Evolutionary conservation across 2,113 vertebrate species (phyloP), one percentile per base, ranked within the genome.

Genomic region (Oryzias celebensis): DNA sequence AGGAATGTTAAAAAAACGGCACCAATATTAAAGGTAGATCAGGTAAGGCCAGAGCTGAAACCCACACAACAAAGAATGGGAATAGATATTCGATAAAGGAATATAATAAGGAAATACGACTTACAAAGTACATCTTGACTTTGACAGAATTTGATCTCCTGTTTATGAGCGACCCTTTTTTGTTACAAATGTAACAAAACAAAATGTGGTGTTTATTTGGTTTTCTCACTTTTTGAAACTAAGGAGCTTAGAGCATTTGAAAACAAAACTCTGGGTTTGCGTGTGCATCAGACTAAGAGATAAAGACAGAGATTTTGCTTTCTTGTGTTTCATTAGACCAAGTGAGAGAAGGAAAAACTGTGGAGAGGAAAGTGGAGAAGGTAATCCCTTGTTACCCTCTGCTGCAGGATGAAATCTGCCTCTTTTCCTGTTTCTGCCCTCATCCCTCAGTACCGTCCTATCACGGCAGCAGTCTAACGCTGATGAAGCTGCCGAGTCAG

Each of bases 401-500:
- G 48, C 18, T 20, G 69, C 65, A 81, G 65, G 79, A 74, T 57
- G 58, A 50, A 63, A 75, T 80, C 51, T 45, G 63, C 68, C 69
- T 84, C 65, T 67, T 55, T 46, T 50, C 52, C 52, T 45, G 64
- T 67, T 31, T 72, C 57, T 59, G 57, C 36, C 52, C 52, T 65
- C 83, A 73, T 73, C 74, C 76, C 73, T 86, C 74, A 81, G 66
- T 36, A 36, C 8, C 8, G 47, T 84, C 73, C 87, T 73, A 88
- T 88, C 81, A 83, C 72, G 45, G 66, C 81, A 67, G 73, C 60
- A 50, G 62, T 70, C 77, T 90, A 90, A 89, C 86, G 87, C 88
- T 88, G 87, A 90, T 89, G 81, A 90, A 90, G 80, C 84, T 82
- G 63, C 63, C 72, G 84, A 81, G 77, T 88, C 85, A 85, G 77